Percentiles rank a stretch among this genome's conserved stretches.
phyloP scores from a whole-genome alignment of 1,140 invertebrate genomes.

The Scylla paramamosain region DNA sequence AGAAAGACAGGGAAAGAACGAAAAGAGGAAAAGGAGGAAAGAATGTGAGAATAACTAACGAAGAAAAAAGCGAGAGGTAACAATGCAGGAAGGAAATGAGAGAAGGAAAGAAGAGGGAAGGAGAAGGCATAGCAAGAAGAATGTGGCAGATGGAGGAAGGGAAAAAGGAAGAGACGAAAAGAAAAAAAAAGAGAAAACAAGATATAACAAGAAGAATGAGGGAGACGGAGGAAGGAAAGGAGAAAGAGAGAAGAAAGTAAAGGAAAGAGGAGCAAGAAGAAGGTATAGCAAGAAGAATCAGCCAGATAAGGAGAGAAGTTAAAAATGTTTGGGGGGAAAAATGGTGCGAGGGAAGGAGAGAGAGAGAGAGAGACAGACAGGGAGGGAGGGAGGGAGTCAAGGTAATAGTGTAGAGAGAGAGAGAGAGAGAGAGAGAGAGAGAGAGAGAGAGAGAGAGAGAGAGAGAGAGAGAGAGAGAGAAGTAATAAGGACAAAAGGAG shows the following conservation, averaged over 20 bases:
- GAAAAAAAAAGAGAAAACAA: no score
- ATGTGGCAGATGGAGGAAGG: no score
- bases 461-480: neutral
- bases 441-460: neutral
- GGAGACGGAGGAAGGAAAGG: neutral
- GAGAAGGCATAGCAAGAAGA: no score
- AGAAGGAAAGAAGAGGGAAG: no score
- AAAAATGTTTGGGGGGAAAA: slow-evolving; percentile 13
- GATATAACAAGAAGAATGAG: neutral
- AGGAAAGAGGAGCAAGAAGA: neutral
- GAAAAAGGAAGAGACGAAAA: no score
- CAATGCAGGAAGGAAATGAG: no score
- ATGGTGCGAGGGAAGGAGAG: neutral
- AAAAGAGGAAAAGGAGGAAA: neutral
- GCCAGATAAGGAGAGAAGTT: neutral
- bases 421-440: neutral
- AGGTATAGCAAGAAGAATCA: neutral
- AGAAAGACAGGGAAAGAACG: neutral
- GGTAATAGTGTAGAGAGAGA: neutral
- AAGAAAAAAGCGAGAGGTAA: no score
- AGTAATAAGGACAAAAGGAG: slow-evolving; percentile 8
- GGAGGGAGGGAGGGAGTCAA: neutral
- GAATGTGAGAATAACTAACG: neutral
- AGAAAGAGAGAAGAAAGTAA: neutral
- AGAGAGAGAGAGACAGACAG: neutral